Evolutionary conservation across 2,888 invertebrate genomes (phyloP).

Genomic region (Aporophyla lueneburgensis): DNA sequence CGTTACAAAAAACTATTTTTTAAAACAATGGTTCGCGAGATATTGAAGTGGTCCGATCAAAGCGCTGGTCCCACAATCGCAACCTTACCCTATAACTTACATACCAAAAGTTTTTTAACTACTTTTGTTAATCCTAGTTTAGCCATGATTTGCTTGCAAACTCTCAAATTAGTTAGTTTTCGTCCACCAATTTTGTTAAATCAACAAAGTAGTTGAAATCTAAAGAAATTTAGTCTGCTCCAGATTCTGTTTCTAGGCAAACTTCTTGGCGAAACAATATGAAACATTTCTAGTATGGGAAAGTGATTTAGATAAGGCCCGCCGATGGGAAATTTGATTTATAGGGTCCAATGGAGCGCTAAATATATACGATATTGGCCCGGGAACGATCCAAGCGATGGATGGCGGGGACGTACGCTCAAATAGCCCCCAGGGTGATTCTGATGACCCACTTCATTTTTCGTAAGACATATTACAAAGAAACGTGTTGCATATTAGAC

Average conservation of each 20-base stretch:
- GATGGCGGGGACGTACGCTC: constrained; percentile 36
- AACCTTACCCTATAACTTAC: too few relatives aligned
- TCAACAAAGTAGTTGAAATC: not conserved
- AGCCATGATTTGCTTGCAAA: not conserved
- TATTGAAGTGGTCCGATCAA: too few relatives aligned
- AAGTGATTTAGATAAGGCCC: constrained; percentile 60
- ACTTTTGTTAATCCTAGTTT: not conserved
- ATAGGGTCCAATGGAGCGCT: constrained; percentile 60
- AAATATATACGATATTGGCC: constrained; percentile 59
- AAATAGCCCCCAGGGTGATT: constrained; percentile 39
- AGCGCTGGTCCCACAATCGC: too few relatives aligned
- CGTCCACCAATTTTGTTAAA: not conserved
- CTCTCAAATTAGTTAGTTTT: not conserved
- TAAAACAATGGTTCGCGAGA: too few relatives aligned
- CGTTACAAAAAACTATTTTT: too few relatives aligned
- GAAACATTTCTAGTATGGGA: constrained; percentile 43
- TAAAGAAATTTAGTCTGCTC: too few relatives aligned
- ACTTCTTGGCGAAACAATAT: constrained; percentile 39
- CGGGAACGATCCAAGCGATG: constrained; percentile 32
- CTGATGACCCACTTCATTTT: constrained; percentile 42
- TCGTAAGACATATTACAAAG: constrained; percentile 26
- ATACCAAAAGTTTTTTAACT: not conserved
- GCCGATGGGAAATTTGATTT: constrained; percentile 64
- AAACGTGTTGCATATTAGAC: constrained; percentile 27
- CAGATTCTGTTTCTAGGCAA: not conserved